Evolutionary conservation across 1,140 invertebrate genomes (phyloP), one percentile per base, ranked within the genome.

Genomic region (Branchinecta lynchi): DNA sequence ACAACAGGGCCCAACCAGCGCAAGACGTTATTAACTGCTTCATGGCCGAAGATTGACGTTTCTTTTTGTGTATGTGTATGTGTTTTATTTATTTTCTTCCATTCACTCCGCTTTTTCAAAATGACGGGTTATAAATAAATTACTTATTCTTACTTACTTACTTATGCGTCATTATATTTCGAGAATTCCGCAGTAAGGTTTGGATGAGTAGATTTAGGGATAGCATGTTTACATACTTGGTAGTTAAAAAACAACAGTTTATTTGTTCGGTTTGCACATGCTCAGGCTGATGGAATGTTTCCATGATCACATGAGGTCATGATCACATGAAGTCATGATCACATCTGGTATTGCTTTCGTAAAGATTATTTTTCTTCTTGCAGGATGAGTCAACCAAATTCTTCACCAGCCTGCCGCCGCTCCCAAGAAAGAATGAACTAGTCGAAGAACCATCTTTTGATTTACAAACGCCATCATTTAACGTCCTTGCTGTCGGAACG

Each of bases 401-500:
- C 73, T 74, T 84, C 20, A 84, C 85, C 32, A 80, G 82, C 70
- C 75, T 86, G 43, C 83, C 84, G 3, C 80, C 81, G 44, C 76
- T 86, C 5, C 82, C 80, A 69, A 84, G 85, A 78, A 82, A 79
- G 72, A 81, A 84, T 72, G 86, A 85, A 77, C 82, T 78, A 73
- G 80, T 82, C 45, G 85, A 86, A 77, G 86, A 88, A 75, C 78
- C 81, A 5, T 84, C 82, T 73, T 80, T 82, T 73, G 76, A 85
- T 20, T 82, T 83, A 74, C 84, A 87, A 65, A 88, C 89, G 74
- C 84, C 80, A 45, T 82, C 86, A 45, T 79, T 91, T 7, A 91
- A 88, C 78, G 82, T 92, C 73, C 78, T 93, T n/a, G 76, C 92
- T 69, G 82, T 92, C 69, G 90, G 89, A 43, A 87, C 87, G 75